Base-by-base conservation (phyloP, 2,888 invertebrate species). In the Axea sp. region DNA sequence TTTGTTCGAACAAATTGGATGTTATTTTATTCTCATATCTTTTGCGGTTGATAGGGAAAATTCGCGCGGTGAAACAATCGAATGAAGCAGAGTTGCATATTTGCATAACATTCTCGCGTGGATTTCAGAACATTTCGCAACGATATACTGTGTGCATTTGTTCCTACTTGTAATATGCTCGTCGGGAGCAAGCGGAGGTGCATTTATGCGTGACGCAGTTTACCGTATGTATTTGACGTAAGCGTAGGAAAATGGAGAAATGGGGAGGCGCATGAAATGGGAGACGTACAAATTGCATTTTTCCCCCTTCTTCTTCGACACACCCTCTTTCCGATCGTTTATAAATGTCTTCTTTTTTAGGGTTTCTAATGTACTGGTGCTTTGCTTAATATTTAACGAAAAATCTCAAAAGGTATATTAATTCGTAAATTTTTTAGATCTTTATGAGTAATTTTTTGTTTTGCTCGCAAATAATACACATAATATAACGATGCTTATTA, bases 141-240 rank as follows among this genome's bases (percentile, higher is more conserved):
- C 35, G 33, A 59, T 59, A 57, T 33, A 57, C 17, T 22, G 24
- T 2, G 37, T 8, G 45, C 47, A 39, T 60, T 47, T 47, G 47
- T 47, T 47, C 47, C 45, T 47, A 39, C 60, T 47, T 37, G 64
- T 64, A 64, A 53, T 53, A 43, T 43, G 43, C 43, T 37, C 35
- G 39, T 12, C 14, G 19, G 62, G 51, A 19, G 33, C 41, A 60
- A 37, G 26, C 14, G 39, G 14, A 57, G 57, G 49, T 49, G 57
- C 67, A 67, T 57, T 57, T 67, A 47, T 31, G 65, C 65, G 65
- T 55, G 47, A 55, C 55, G 55, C 39, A 67, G 65, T 67, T 55
- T 67, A 47, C 65, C 39, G 65, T 67, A 53, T 67, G 47, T 53
- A 39, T 67, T 67, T 55, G 55, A 47, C 55, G 15, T 62, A 65